Conservation (phyloP, 2,888 invertebrate genomes). For the Odontocolon sp. region DNA sequence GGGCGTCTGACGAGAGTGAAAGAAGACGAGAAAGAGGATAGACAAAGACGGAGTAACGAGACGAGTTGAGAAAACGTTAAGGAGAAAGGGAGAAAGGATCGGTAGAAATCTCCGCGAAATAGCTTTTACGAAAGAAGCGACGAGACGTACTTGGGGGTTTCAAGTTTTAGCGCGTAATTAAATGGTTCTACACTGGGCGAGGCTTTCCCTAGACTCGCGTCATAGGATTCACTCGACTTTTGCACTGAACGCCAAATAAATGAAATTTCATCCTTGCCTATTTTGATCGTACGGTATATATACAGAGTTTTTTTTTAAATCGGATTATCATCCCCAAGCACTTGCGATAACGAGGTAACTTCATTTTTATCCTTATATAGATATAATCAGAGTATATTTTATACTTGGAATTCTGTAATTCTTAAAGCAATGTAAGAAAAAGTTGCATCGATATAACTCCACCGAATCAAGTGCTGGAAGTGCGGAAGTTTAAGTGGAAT, state of each 20-base stretch:
- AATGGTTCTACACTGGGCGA: slow-evolving; percentile 46
- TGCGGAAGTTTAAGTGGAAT: too few species aligned
- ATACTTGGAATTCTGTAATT: too few species aligned
- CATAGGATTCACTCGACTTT: slow-evolving; percentile 14
- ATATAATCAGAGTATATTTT: too few species aligned
- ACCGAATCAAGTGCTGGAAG: too few species aligned
- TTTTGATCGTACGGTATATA: background rate
- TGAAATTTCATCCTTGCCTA: slow-evolving; percentile 14
- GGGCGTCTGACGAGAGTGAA: slow-evolving; percentile 31
- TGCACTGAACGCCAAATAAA: slow-evolving; percentile 28
- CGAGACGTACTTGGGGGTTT: slow-evolving; percentile 14
- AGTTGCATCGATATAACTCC: too few species aligned
- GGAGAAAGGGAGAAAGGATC: background rate
- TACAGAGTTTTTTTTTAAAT: background rate
- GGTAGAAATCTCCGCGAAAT: slow-evolving; percentile 27
- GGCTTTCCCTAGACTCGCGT: slow-evolving; percentile 26
- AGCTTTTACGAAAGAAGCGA: slow-evolving; percentile 14
- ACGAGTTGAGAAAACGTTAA: slow-evolving; percentile 10
- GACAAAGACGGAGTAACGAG: background rate
- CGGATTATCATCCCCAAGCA: background rate
- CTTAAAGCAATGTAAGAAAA: too few species aligned
- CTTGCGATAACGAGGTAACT: slow-evolving; percentile 16
- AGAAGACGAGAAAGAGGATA: slow-evolving; percentile 11
- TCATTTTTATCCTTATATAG: background rate
- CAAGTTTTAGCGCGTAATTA: slow-evolving; percentile 54